Percentiles rank a stretch among this genome's conserved stretches.
phyloP scores from a whole-genome alignment of 2,888 invertebrate genomes.

The Drosophila paramelanica region DNA sequence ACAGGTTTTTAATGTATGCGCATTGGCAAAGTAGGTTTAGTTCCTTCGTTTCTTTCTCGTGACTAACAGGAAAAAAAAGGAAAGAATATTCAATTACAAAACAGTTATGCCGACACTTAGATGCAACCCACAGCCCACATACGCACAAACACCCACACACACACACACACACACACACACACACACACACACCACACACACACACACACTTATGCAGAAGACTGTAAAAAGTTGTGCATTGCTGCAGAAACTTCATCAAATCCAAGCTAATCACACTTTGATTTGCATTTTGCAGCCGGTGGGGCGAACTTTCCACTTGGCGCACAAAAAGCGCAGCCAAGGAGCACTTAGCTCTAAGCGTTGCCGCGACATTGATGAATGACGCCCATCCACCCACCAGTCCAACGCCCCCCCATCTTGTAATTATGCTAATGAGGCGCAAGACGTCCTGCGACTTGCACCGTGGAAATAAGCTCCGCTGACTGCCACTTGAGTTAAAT shows the following conservation, averaged over 20 bases:
- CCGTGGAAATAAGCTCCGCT: conserved; percentile 63
- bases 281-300: conserved; percentile 69
- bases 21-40: conserved; percentile 40
- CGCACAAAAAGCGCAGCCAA: conserved; percentile 62
- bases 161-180: not conserved
- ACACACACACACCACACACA: conserved; percentile 1
- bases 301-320: conserved; percentile 44
- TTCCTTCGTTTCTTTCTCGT: conserved; percentile 11
- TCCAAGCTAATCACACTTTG: conserved; percentile 79
- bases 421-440: conserved; percentile 76
- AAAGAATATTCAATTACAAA: conserved; percentile 68
- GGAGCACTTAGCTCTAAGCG: conserved; percentile 68
- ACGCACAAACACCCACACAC: not conserved
- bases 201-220: conserved; percentile 2
- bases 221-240: conserved; percentile 66
- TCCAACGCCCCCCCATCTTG: conserved; percentile 39
- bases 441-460: conserved; percentile 47
- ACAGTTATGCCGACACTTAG: conserved; percentile 67
- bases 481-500: conserved; percentile 65
- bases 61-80: conserved; percentile 1
- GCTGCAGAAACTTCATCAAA: conserved; percentile 72
- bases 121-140: conserved; percentile 2
- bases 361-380: conserved; percentile 73
- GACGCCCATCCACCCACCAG: conserved; percentile 27
- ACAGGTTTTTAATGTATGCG: conserved; percentile 48